Evolutionary conservation across 2,797 vertebrate species (phyloP).

Genomic region (Bucorvus abyssinicus): DNA sequence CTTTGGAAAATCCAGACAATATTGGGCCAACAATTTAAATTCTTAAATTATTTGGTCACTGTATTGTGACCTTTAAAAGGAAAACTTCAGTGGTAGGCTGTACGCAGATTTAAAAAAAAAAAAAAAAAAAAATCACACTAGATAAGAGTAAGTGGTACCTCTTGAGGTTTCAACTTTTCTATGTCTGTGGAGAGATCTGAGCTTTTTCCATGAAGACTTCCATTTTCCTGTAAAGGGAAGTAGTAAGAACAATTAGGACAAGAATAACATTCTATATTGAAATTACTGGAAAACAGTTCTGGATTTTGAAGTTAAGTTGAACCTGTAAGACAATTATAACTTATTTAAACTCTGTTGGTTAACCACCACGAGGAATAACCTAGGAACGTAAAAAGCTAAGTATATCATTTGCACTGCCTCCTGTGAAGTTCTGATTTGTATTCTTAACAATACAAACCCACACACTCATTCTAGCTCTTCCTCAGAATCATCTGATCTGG

Average conservation of each 20-base stretch:
- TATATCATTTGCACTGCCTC: neutral
- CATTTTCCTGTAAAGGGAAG: slow-evolving; percentile 63
- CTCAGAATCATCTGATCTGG: neutral
- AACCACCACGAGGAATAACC: neutral
- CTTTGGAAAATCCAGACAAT: neutral
- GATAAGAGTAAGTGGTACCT: slow-evolving; percentile 14
- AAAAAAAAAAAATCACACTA: neutral
- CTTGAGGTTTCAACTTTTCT: slow-evolving; percentile 71
- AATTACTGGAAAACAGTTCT: neutral
- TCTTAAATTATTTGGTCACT: neutral
- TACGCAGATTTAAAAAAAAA: neutral
- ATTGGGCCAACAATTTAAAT: neutral
- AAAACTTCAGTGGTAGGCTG: neutral
- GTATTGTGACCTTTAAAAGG: neutral
- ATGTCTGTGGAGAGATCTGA: slow-evolving; percentile 68
- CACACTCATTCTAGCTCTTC: neutral
- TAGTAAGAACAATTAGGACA: neutral
- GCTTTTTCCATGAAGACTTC: slow-evolving; percentile 69
- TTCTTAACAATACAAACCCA: neutral
- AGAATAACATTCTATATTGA: neutral
- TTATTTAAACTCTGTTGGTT: neutral
- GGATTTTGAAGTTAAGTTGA: neutral
- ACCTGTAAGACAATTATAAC: neutral
- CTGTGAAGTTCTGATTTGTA: neutral
- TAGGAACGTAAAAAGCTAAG: neutral